Conservation (phyloP, 2,797 vertebrate species). For the Sus cebifrons region DNA sequence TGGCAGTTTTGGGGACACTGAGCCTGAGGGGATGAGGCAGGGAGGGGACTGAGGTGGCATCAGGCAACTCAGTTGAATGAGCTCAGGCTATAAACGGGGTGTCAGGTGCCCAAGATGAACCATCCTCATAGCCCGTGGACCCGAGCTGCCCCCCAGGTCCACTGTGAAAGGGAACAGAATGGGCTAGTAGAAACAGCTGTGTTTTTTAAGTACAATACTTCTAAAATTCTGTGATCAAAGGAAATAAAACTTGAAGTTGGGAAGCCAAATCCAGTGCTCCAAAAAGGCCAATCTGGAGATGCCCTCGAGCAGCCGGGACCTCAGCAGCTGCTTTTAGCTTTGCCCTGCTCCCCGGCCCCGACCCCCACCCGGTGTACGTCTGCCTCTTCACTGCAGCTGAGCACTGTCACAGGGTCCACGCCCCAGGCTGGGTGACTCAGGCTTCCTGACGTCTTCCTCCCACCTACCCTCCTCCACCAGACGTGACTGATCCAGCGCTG, state of each 20-base stretch:
- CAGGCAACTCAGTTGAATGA: fast-evolving
- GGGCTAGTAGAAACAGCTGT: not conserved
- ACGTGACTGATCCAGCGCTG: fast-evolving
- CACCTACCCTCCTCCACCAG: no score
- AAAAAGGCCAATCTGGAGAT: not conserved
- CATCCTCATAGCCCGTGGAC: not conserved
- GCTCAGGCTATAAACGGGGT: fast-evolving
- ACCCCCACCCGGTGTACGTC: fast-evolving
- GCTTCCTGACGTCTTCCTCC: not conserved
- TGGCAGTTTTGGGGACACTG: not conserved
- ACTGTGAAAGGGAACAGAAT: not conserved
- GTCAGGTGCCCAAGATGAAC: not conserved
- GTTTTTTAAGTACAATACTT: not conserved
- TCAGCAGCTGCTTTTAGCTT: not conserved
- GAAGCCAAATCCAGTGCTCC: not conserved
- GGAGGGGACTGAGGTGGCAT: fast-evolving
- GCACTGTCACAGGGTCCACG: fast-evolving
- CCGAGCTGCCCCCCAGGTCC: not conserved
- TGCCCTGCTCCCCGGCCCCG: not conserved
- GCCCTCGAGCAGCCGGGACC: fast-evolving
- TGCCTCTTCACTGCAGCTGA: not conserved
- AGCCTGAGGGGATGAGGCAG: not conserved
- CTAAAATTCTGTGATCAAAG: not conserved
- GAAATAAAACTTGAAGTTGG: not conserved
- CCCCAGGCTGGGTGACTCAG: not conserved